Conservation (phyloP, 64 coral and sea anemone species). For the Cladopsammia gracilis region DNA sequence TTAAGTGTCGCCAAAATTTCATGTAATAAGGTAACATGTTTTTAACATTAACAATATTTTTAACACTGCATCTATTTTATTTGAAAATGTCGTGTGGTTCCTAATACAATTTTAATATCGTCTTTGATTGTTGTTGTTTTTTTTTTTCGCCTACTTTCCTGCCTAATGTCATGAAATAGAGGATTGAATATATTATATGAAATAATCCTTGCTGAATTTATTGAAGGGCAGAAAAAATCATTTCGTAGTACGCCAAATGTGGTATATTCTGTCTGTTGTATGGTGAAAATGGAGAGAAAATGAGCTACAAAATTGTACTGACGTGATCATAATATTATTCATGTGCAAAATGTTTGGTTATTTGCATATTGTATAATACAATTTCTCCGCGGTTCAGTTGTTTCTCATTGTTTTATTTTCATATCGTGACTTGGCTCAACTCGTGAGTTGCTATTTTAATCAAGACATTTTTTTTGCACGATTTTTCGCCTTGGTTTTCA, state of each 20-base stretch:
- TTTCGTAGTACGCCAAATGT: no score
- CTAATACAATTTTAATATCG: not conserved
- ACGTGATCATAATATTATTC: conserved; percentile 22
- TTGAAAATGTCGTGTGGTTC: no score
- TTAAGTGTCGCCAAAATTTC: no score
- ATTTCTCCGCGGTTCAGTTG: not conserved
- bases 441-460: not conserved
- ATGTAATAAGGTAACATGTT: no score
- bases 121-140: not conserved
- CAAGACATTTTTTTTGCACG: not conserved
- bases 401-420: not conserved
- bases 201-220: not conserved
- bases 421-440: not conserved
- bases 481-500: not conserved
- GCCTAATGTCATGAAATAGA: not conserved
- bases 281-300: not conserved
- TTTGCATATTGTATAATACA: not conserved
- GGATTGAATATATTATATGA: not conserved
- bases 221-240: no score
- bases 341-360: not conserved
- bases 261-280: no score
- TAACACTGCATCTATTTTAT: no score
- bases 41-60: no score
- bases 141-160: not conserved
- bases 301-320: not conserved